Base-by-base conservation (phyloP, 2,113 vertebrate genomes). In the Oophaga pumilio region DNA sequence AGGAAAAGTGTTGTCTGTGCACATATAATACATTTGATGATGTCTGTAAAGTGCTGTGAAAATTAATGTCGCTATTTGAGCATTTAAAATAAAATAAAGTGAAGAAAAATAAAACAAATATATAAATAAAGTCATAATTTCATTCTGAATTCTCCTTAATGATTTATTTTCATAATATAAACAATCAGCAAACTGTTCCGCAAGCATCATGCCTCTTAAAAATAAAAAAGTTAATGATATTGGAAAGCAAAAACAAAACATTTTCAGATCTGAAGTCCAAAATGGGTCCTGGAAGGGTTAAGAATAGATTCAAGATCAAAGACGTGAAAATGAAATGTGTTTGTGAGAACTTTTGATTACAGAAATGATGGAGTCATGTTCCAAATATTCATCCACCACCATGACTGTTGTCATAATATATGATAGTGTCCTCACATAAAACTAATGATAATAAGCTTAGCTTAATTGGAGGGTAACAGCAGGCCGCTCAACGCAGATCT, bases 381-480 rank as follows among this genome's bases (percentile, higher is more conserved):
- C 8, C 76, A 15, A 8, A 28, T 57, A 79, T 6, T 79, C 52
- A 13, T 24, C 15, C 17, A 43, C 24, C 49, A 22, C 33, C 33
- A 64, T 18, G 18, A 14, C 18, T 82, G 26, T 59, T 60, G 14
- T 59, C 7, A 80, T 80, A 33, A 80, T 80, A 80, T 80, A 80
- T 33, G 77, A 59, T 80, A 60, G 60, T 80, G 24, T 43, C 24
- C 77, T 9, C 26, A 80, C 24, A 80, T 59, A 80, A 80, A 33
- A 60, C 59, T 80, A 28, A 80, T 12, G 77, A 80, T 80, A 80
- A 80, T 80, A 80, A 60, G 53, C 24, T 17, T 3, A 56, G 17
- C 24, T 33, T 80, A 80, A 80, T 80, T 80, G 57, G 56, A 59
- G 77, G 77, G 60, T 66, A 50, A 66, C 80, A 82, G 80, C 60